A percentile compares a stretch with the other conserved stretches of the same genome.
These are phyloP conservation scores for Drosophila novamexicana DNA, from an alignment of 1,140 invertebrate genomes.

Conservation along the genomic window DNA sequence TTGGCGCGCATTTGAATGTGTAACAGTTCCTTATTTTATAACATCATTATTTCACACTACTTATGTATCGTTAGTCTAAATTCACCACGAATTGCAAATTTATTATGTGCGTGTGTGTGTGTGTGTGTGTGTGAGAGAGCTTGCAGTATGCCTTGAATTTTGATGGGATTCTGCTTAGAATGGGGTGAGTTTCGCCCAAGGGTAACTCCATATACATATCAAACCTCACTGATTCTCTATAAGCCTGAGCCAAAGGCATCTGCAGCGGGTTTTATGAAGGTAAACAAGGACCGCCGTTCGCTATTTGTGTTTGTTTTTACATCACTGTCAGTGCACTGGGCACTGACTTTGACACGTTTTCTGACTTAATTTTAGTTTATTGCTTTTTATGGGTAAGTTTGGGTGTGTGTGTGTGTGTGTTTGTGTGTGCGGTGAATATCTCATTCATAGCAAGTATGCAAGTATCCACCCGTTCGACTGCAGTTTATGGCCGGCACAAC, in stretches of 20 bases:
- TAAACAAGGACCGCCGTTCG: slow-evolving; percentile 74
- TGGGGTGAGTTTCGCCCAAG: slow-evolving; percentile 23
- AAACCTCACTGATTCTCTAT: slow-evolving; percentile 8
- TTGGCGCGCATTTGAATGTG: slow-evolving; percentile 4
- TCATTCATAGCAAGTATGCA: slow-evolving; percentile 9
- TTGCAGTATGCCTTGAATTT: slow-evolving; percentile 2
- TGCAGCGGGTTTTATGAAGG: slow-evolving; percentile 57
- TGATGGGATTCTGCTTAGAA: slow-evolving; percentile 6
- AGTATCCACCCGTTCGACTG: slow-evolving; percentile 33
- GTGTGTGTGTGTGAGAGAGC: neutral
- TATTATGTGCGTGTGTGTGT: neutral
- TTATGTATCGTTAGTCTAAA: slow-evolving; percentile 3
- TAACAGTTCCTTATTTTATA: slow-evolving; percentile 1
- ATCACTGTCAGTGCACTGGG: slow-evolving; percentile 76
- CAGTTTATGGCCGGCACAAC: slow-evolving; percentile 58
- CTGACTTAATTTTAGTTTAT: slow-evolving; percentile 83
- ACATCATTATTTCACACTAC: slow-evolving; percentile 19
- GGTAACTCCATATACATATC: neutral
- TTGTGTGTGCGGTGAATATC: slow-evolving; percentile 10
- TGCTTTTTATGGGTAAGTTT: slow-evolving; percentile 61
- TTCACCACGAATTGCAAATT: slow-evolving; percentile 22
- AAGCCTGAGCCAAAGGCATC: slow-evolving; percentile 2
- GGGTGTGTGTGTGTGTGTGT: slow-evolving; percentile 9
- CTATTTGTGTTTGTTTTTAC: slow-evolving; percentile 79
- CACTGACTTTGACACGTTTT: slow-evolving; percentile 82